A percentile compares a stretch with the other conserved stretches of the same genome.
Conservation (phyloP, 2,888 invertebrate species). For the Aleiodes alternator region DNA sequence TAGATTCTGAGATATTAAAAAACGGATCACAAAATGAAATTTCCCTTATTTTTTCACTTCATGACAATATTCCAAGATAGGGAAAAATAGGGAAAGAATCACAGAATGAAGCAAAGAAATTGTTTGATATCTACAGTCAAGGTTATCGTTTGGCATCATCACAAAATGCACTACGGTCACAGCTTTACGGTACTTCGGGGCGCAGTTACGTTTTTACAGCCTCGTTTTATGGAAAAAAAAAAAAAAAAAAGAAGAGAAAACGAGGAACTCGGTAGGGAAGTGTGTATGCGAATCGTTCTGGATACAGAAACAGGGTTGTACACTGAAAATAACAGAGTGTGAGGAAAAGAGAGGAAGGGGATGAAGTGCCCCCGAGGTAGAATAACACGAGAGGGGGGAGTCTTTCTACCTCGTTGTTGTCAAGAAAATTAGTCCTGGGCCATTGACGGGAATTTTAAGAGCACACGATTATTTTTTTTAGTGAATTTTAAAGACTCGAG, state of each 20-base stretch:
- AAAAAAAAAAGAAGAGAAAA: conserved; percentile 42
- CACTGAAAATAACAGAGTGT: neutral
- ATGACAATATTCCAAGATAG: conserved; percentile 6
- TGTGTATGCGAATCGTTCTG: conserved; percentile 35
- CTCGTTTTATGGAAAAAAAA: conserved; percentile 67
- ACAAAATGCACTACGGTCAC: conserved; percentile 72
- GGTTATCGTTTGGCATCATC: conserved; percentile 64
- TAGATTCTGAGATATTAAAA: too few relatives aligned
- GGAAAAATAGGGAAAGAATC: conserved; percentile 23
- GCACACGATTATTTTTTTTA: conserved; percentile 41
- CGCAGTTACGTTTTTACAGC: conserved; percentile 74
- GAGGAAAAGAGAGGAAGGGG: conserved; percentile 5
- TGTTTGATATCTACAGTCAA: conserved; percentile 41
- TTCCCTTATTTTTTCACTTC: too few relatives aligned
- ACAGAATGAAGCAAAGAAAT: conserved; percentile 42
- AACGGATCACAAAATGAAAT: too few relatives aligned
- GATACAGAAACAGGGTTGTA: conserved; percentile 30
- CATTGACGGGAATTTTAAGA: conserved; percentile 44
- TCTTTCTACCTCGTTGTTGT: conserved; percentile 40
- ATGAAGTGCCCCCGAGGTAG: conserved; percentile 24
- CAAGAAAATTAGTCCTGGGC: conserved; percentile 47
- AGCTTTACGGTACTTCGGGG: conserved; percentile 74
- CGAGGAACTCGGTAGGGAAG: conserved; percentile 61
- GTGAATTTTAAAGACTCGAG: conserved; percentile 27
- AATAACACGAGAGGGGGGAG: conserved; percentile 28